These are phyloP conservation scores for Limosa lapponica DNA, from an alignment of 2,797 vertebrate species.

Conservation along the genomic window DNA sequence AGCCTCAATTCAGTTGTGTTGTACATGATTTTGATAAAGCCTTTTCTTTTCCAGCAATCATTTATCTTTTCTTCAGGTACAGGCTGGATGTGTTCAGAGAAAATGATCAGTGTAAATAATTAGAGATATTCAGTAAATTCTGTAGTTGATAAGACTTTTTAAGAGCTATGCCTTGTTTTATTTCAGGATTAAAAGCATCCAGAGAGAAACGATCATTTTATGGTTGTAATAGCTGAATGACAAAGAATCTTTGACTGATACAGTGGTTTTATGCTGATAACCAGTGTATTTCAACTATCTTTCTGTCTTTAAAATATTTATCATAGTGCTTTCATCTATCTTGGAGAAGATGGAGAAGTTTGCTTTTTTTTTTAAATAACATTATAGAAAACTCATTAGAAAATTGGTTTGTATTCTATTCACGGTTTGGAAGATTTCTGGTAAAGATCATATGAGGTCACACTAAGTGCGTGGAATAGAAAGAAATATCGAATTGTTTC, in stretches of 20 bases:
- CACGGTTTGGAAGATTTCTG: neutral
- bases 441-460: neutral
- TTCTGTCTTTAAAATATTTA: neutral
- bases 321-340: neutral
- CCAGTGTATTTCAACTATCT: neutral
- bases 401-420: neutral
- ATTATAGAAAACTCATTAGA: neutral
- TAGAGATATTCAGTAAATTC: neutral
- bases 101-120: neutral
- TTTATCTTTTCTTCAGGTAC: neutral
- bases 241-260: neutral
- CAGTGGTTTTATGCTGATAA: neutral
- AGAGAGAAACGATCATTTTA: neutral
- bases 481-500: neutral
- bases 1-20: neutral
- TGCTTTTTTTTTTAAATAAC: neutral
- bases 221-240: neutral
- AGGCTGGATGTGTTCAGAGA: neutral
- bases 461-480: neutral
- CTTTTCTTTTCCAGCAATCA: neutral
- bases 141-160: neutral
- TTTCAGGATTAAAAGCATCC: neutral
- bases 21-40: neutral
- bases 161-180: neutral
- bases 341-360: neutral